A percentile compares a stretch with the other conserved stretches of the same genome.
Evolutionary conservation across 2,113 vertebrate species (phyloP).

Genomic region (Tachysurus fulvidraco): DNA sequence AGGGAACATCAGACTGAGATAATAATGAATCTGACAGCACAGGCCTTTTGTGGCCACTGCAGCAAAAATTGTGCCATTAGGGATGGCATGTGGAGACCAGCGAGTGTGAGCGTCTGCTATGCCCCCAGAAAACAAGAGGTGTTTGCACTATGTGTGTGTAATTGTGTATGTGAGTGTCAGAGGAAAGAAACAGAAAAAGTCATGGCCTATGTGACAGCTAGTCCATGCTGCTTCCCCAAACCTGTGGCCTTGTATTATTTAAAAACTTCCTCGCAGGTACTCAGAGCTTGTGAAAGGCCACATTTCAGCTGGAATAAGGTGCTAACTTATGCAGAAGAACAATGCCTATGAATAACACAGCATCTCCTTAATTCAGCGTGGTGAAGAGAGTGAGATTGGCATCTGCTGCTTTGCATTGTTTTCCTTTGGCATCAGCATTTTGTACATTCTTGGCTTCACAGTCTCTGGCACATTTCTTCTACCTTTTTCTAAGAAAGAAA

Average conservation of each 20-base stretch:
- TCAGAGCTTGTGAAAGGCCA: conserved; percentile 25
- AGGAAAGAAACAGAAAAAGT: conserved; percentile 15
- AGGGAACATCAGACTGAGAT: conserved; percentile 57
- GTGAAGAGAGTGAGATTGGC: conserved; percentile 41
- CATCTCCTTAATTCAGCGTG: conserved; percentile 40
- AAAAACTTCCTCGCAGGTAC: conserved; percentile 3
- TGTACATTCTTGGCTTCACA: conserved; percentile 36
- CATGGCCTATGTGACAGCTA: conserved; percentile 13
- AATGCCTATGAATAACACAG: conserved; percentile 41
- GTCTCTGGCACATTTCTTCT: conserved; percentile 35
- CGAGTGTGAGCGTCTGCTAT: conserved; percentile 54
- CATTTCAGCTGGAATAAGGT: conserved; percentile 11
- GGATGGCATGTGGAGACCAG: conserved; percentile 43
- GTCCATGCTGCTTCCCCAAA: neutral
- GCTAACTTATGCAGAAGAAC: conserved; percentile 40
- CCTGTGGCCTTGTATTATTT: conserved; percentile 15
- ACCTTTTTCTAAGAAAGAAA: conserved; percentile 2
- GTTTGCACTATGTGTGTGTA: conserved; percentile 9
- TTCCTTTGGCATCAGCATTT: conserved; percentile 51
- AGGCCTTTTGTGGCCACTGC: conserved; percentile 48
- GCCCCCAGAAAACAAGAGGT: conserved; percentile 40
- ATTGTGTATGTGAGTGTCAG: neutral
- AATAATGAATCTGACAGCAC: conserved; percentile 58
- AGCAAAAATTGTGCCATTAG: conserved; percentile 54
- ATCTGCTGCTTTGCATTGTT: conserved; percentile 46